Conservation (phyloP, 2,888 invertebrate genomes). For the Platycheirus albimanus region DNA sequence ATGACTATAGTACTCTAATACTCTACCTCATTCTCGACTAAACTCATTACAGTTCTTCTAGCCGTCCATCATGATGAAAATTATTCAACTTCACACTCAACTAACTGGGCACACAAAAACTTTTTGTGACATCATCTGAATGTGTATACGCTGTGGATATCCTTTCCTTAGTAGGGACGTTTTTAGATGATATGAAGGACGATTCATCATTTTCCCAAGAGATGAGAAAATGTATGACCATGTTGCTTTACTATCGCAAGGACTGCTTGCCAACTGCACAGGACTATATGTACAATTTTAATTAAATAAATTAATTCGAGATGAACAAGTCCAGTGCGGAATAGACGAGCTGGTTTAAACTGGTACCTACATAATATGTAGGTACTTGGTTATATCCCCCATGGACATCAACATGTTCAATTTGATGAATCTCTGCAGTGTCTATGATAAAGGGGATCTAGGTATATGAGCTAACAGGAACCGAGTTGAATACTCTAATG, state of each 20-base stretch:
- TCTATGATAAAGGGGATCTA: conserved; percentile 47
- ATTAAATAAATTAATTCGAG: conserved; percentile 72
- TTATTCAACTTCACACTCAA: conserved; percentile 68
- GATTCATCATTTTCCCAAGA: conserved; percentile 50
- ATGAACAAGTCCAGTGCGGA: conserved; percentile 38
- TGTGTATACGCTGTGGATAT: conserved; percentile 26
- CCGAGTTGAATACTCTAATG: neutral
- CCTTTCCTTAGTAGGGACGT: conserved; percentile 22
- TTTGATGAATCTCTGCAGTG: conserved; percentile 65
- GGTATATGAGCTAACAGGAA: conserved; percentile 6
- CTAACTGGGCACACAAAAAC: conserved; percentile 57
- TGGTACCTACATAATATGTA: too few relatives aligned
- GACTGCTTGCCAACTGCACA: conserved; percentile 2
- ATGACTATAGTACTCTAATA: neutral
- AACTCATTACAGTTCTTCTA: conserved; percentile 28
- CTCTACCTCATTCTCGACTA: conserved; percentile 2
- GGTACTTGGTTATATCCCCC: conserved; percentile 45
- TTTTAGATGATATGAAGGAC: conserved; percentile 55
- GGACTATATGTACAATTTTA: conserved; percentile 62
- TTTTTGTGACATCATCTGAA: conserved; percentile 49
- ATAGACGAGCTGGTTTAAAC: conserved; percentile 34
- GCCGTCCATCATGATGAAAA: conserved; percentile 55
- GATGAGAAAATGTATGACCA: conserved; percentile 1
- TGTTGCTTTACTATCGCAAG: conserved; percentile 15
- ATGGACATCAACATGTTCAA: conserved; percentile 61